Evolutionary conservation across 2,113 vertebrate species (phyloP).

Genomic region (Psittacus erithacus): DNA sequence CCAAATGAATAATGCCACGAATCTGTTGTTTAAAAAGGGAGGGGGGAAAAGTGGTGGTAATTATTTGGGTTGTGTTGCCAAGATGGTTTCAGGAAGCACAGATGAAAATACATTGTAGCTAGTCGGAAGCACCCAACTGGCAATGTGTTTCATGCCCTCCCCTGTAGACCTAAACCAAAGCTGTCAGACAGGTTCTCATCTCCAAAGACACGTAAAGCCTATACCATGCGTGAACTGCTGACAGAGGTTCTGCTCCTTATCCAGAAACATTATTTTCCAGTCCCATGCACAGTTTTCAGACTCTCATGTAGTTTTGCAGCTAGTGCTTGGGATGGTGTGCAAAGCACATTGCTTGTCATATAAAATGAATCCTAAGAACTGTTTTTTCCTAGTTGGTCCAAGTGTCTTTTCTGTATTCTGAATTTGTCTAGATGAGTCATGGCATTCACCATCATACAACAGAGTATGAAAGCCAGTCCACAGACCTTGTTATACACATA

Average conservation of each 20-base stretch:
- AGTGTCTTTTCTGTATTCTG: background rate
- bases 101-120: background rate
- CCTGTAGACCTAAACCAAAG: background rate
- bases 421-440: background rate
- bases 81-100: background rate
- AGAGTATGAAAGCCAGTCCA: background rate
- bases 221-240: background rate
- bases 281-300: background rate
- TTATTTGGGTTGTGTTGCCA: background rate
- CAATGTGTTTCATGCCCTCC: background rate
- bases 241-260: background rate
- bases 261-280: background rate
- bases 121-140: background rate
- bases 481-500: background rate
- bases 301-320: background rate
- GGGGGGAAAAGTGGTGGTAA: background rate
- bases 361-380: background rate
- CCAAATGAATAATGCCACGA: background rate
- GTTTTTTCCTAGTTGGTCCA: background rate
- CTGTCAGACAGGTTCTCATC: background rate
- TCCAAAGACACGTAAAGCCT: background rate
- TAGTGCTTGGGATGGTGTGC: rapidly evolving
- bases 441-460: background rate
- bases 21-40: background rate
- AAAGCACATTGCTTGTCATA: background rate